Conservation (phyloP, 2,113 vertebrate genomes). For the Gymnocephalus cernua region DNA sequence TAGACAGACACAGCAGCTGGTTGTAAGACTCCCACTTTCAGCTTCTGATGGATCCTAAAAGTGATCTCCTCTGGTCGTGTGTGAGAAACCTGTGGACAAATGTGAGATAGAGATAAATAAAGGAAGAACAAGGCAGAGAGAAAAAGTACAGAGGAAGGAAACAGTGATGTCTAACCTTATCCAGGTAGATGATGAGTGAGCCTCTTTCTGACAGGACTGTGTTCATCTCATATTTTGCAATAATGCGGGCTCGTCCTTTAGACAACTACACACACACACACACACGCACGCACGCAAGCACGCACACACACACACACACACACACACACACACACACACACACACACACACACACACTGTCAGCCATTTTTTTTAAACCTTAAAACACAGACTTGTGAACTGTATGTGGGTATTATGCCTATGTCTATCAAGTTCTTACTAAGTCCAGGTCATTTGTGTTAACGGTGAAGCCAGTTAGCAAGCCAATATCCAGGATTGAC, state of each 20-base stretch:
- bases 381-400: no score
- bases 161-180: slow-evolving; percentile 81
- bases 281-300: no score
- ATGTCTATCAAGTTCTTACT: slow-evolving; percentile 55
- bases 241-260: slow-evolving; percentile 78
- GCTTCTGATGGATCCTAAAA: slow-evolving; percentile 73
- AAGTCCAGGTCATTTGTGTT: slow-evolving; percentile 77
- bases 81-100: no score
- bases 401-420: no score
- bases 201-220: slow-evolving; percentile 76
- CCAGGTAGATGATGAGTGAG: slow-evolving; percentile 90
- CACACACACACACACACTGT: no score
- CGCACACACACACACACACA: neutral
- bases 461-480: slow-evolving; percentile 83
- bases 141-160: no score
- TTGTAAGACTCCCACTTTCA: slow-evolving; percentile 84
- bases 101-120: no score
- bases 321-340: neutral
- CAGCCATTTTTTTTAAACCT: no score
- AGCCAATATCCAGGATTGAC: slow-evolving; percentile 83
- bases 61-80: no score
- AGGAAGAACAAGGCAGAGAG: no score
- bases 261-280: slow-evolving; percentile 75
- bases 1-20: slow-evolving; percentile 87
- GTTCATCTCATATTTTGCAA: slow-evolving; percentile 86